Percentiles rank a stretch among this genome's conserved stretches.
phyloP scores from a whole-genome alignment of 2,888 invertebrate genomes.

The Gasteruption jaculator region DNA sequence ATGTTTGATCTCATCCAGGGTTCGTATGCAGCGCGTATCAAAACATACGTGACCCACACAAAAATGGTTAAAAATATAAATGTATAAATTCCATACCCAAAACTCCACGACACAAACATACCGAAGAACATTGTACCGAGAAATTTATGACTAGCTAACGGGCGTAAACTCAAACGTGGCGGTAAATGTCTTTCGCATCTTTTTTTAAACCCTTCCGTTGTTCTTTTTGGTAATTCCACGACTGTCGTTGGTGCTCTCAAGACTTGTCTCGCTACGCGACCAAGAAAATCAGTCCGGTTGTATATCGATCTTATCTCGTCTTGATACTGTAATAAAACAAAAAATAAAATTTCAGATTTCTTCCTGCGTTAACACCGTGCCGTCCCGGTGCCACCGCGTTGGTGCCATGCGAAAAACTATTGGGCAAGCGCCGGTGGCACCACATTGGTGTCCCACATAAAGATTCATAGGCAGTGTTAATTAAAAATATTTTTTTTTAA shows the following conservation, averaged over 20 bases:
- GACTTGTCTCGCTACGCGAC: constrained; percentile 62
- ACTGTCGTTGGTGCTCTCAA: constrained; percentile 62
- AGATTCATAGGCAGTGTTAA: too few species aligned
- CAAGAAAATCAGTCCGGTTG: constrained; percentile 60
- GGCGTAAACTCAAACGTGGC: constrained; percentile 65
- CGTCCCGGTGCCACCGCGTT: too few species aligned
- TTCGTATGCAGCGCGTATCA: constrained; percentile 52
- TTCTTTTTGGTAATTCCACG: constrained; percentile 60
- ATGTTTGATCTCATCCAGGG: constrained; percentile 36
- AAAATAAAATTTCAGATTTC: constrained; percentile 3
- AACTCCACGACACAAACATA: constrained; percentile 54
- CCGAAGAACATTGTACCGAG: constrained; percentile 57
- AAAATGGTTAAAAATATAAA: constrained; percentile 41
- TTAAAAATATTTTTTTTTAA: constrained; percentile 4
- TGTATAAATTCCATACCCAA: constrained; percentile 52
- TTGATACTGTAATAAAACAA: constrained; percentile 61
- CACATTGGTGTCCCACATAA: too few species aligned
- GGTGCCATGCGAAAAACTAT: too few species aligned
- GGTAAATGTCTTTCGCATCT: constrained; percentile 60
- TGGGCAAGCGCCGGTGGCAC: too few species aligned
- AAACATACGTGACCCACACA: constrained; percentile 54
- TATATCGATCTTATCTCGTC: constrained; percentile 64
- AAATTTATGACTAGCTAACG: constrained; percentile 63
- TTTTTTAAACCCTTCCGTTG: constrained; percentile 56
- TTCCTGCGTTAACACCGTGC: too few species aligned